Evolutionary conservation across 92 coral and sea anemone species (phyloP).

Genomic region (Ricordea florida): DNA sequence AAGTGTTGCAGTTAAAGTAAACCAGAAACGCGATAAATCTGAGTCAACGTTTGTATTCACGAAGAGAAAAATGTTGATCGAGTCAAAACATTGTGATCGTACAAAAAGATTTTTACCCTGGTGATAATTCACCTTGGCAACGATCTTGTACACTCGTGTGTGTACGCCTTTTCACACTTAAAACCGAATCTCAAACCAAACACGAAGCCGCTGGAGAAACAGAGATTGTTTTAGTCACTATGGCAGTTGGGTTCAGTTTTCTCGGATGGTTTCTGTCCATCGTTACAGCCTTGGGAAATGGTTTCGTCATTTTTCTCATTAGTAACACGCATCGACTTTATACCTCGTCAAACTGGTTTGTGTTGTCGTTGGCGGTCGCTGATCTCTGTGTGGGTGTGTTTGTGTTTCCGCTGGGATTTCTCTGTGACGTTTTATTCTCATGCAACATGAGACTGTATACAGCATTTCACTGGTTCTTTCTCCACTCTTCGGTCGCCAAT

Average conservation of each 20-base stretch:
- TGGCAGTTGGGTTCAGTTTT: background rate
- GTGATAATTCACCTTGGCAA: too few relatives aligned
- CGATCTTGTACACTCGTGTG: too few relatives aligned
- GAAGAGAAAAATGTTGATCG: too few relatives aligned
- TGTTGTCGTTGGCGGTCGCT: slow-evolving; percentile 7
- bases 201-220: too few relatives aligned
- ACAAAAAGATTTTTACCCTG: too few relatives aligned
- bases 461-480: slow-evolving; percentile 1
- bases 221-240: too few relatives aligned
- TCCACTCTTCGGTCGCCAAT: slow-evolving; percentile 18
- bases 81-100: too few relatives aligned
- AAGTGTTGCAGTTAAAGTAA: too few relatives aligned
- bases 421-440: background rate
- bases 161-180: too few relatives aligned
- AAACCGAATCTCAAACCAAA: too few relatives aligned
- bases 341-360: slow-evolving; percentile 5
- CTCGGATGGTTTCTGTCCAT: background rate
- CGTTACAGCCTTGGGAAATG: background rate
- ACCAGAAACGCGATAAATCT: too few relatives aligned
- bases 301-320: background rate
- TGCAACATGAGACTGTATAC: background rate
- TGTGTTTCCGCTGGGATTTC: background rate
- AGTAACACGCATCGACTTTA: background rate
- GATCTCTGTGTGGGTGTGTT: background rate
- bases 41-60: too few relatives aligned